phyloP scores from a whole-genome alignment of 2,113 vertebrate species.

The Ramphastos sulfuratus region DNA sequence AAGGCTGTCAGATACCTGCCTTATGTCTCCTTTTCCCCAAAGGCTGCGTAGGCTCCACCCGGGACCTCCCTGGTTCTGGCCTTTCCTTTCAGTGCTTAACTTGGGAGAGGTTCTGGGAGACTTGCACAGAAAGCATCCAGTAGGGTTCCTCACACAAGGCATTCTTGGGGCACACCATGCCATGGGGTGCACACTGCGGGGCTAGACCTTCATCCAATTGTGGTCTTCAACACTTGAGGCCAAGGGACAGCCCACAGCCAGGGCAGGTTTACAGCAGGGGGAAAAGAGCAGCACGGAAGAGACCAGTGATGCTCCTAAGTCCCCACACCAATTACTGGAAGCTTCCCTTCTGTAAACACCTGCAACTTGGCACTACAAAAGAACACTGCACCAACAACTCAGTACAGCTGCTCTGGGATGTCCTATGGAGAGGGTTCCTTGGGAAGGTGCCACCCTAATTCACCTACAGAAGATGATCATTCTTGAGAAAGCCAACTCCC shows the following conservation, averaged over 20 bases:
- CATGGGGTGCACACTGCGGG: rapidly evolving
- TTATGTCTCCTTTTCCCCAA: rapidly evolving
- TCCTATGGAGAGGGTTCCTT: background rate
- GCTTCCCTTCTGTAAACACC: background rate
- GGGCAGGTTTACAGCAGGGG: background rate
- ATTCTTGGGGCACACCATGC: rapidly evolving
- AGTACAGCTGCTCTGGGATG: background rate
- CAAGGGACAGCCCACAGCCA: background rate
- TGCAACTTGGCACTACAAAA: background rate
- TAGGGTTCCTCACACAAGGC: too few relatives aligned
- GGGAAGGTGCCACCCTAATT: background rate
- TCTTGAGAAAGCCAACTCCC: background rate
- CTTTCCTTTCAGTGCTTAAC: too few relatives aligned
- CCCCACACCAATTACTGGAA: background rate
- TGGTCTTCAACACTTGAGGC: rapidly evolving
- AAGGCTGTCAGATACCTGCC: background rate
- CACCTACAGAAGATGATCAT: background rate
- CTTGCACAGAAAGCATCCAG: rapidly evolving
- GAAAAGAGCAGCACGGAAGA: too few relatives aligned
- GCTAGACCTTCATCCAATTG: rapidly evolving
- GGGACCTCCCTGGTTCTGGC: background rate
- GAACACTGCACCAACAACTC: too few relatives aligned
- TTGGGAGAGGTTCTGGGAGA: background rate
- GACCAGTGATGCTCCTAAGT: background rate
- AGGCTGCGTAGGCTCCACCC: too few relatives aligned